Evolutionary conservation across 1,140 invertebrate species (phyloP).

Genomic region (Papilio polytes): DNA sequence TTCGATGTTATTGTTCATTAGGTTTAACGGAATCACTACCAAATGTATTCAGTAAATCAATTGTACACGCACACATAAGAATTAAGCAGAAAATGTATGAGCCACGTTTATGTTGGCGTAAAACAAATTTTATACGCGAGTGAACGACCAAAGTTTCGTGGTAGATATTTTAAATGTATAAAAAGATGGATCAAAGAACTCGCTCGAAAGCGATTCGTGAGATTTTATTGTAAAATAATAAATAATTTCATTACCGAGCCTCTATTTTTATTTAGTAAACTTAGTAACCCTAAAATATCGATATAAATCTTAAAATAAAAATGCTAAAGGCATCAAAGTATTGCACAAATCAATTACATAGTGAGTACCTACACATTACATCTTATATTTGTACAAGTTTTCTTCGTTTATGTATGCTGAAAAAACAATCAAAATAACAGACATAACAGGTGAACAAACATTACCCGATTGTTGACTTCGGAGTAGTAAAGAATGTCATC

Average conservation of each 20-base stretch:
- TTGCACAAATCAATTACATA: conserved; percentile 7
- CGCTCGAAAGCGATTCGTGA: conserved; percentile 53
- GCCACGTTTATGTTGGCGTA: conserved; percentile 32
- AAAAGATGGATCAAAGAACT: conserved; percentile 55
- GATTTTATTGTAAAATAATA: conserved; percentile 58
- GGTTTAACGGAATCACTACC: conserved; percentile 44
- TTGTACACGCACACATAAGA: conserved; percentile 46
- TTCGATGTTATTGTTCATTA: conserved; percentile 44
- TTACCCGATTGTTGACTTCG: conserved; percentile 37
- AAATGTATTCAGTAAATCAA: conserved; percentile 45
- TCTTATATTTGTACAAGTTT: not conserved
- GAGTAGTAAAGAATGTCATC: conserved; percentile 34
- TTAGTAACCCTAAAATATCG: conserved; percentile 8
- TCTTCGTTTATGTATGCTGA: not conserved
- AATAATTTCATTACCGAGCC: conserved; percentile 58
- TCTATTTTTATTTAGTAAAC: conserved; percentile 56
- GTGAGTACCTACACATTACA: not conserved
- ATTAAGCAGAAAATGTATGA: conserved; percentile 43
- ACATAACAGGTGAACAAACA: conserved; percentile 35
- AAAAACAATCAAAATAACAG: conserved; percentile 18
- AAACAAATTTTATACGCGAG: conserved; percentile 35
- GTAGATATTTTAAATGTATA: conserved; percentile 39
- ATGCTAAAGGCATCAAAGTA: not conserved
- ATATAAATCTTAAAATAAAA: no score
- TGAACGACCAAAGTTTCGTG: conserved; percentile 38